Conservation (phyloP, 2,888 invertebrate species). For the Tenthredo livida region DNA sequence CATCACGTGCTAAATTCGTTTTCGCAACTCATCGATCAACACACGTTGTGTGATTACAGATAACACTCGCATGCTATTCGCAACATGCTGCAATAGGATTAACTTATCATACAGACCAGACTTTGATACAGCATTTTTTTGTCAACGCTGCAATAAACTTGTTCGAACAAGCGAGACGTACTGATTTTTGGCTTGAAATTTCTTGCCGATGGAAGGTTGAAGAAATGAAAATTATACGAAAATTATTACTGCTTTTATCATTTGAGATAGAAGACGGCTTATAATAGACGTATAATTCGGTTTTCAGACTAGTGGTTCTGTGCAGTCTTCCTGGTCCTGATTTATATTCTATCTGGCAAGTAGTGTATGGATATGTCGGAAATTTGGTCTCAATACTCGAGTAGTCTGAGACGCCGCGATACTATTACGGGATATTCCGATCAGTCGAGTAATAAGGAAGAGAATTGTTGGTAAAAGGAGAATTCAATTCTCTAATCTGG, state of each 20-base stretch:
- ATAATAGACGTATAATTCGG: background rate
- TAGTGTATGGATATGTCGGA: constrained; percentile 3
- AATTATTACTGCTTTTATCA: no score
- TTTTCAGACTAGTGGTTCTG: background rate
- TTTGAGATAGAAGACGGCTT: background rate
- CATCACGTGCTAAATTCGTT: constrained; percentile 7
- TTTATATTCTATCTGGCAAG: background rate
- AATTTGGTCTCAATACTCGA: background rate
- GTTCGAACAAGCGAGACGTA: no score
- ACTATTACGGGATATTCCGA: constrained; percentile 29
- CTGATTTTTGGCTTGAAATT: no score
- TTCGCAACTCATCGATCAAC: background rate
- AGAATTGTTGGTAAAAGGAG: constrained; percentile 36
- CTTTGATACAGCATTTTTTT: no score
- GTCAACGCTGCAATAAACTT: no score
- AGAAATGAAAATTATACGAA: no score
- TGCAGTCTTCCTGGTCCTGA: background rate
- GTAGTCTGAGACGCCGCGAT: constrained; percentile 8
- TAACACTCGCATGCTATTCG: background rate
- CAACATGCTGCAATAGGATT: background rate
- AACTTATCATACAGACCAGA: background rate
- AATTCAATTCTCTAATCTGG: constrained; percentile 51
- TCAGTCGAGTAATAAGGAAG: constrained; percentile 29
- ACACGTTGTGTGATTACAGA: background rate
- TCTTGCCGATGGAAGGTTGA: no score